Evolutionary conservation across 64 coral and sea anemone genomes (phyloP), one percentile per base, ranked within the genome.

Genomic region (Montipora efflorescens): DNA sequence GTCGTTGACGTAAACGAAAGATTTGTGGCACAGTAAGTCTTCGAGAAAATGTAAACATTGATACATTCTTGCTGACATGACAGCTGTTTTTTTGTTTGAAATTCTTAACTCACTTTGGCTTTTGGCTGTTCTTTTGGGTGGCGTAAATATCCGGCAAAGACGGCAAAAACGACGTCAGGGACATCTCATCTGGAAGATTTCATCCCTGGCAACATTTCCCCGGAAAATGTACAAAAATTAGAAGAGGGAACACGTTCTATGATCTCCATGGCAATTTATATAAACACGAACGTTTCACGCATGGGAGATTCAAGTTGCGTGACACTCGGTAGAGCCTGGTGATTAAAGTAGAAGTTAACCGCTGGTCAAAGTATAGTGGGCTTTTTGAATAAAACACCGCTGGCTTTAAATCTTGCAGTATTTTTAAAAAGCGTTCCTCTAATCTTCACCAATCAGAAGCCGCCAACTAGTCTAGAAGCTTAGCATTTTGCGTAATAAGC

Each of bases 371-470:
- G 48, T 8, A 16, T 16, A 44, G 79, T 67, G 74, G 90, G 58
- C 52, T 61, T 23, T 20, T 66, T 1, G 53, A 14, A 19, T 4
- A 20, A 59, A 79, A 19, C 72, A 25, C 79, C 90, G 90, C 91
- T 79, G 68, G 2, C 43, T 3, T 25, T 85, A 12, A 43, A 23
- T 76, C 11, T 25, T 67, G 70, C 64, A 79, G 95, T 81, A 88
- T 70, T 64, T 22, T 85, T 21, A 28, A 11, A 57, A 6, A 77
- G 8, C 25, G 61, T 47, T 90, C 55, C 51, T 79, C 98, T 95
- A 99, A 99, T 96, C 95, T 90, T 47, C 51, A 84, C 98, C 98
- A 99, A 99, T 96, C 95, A 99, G 90, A 92, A 75, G 64, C 5
- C 95, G 98, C 81, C 98, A 99, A 95, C 91, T 99, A 99, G 59